A percentile compares a stretch with the other conserved stretches of the same genome.
Conservation (phyloP, 2,797 vertebrate species). For the Malurus leucopterus region DNA sequence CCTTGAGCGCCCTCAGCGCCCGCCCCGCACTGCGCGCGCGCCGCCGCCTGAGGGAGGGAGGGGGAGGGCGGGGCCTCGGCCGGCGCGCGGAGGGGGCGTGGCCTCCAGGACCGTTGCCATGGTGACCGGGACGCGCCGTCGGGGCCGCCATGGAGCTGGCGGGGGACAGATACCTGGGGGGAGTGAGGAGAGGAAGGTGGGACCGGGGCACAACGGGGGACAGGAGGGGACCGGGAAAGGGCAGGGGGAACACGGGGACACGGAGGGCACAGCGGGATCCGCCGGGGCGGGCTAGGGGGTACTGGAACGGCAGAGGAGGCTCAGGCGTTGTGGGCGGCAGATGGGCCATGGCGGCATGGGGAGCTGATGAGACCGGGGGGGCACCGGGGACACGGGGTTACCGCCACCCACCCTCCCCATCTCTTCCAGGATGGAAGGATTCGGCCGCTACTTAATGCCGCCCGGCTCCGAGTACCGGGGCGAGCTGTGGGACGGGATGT, state of each 20-base stretch:
- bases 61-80: not conserved
- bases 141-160: conserved; percentile 75
- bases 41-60: not conserved
- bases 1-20: conserved; percentile 58
- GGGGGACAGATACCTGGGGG: conserved; percentile 78
- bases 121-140: not conserved
- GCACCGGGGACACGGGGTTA: fast-evolving
- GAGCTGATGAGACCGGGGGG: not conserved
- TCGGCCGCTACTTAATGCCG: conserved; percentile 81
- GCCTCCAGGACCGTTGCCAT: not conserved
- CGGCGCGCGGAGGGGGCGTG: too few species aligned
- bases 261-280: conserved; percentile 12
- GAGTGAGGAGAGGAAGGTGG: conserved; percentile 77
- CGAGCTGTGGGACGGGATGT: conserved; percentile 85
- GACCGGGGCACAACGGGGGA: not conserved
- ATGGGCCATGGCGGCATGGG: too few species aligned
- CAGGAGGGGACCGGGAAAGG: too few species aligned
- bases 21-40: not conserved
- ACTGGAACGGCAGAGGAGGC: too few species aligned
- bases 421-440: conserved; percentile 84
- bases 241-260: conserved; percentile 70
- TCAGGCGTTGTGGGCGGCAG: not conserved
- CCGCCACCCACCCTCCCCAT: fast-evolving
- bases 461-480: conserved; percentile 84
- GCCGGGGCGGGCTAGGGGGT: not conserved